These are phyloP conservation scores for Centrocercus urophasianus DNA, from an alignment of 2,113 vertebrate genomes.

Conservation along the genomic window DNA sequence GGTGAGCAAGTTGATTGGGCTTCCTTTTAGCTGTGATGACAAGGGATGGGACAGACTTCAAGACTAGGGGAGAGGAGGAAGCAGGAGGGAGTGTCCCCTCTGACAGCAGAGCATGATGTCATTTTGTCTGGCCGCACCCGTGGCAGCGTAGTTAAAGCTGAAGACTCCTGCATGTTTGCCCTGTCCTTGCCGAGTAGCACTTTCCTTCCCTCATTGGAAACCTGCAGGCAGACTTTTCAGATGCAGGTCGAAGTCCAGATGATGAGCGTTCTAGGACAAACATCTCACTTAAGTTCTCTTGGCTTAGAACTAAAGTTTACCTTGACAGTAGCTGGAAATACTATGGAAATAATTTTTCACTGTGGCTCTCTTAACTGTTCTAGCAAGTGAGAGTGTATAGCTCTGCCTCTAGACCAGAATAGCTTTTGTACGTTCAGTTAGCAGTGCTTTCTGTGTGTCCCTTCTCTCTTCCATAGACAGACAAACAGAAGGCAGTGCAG, in stretches of 20 bases:
- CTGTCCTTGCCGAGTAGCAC: constrained; percentile 17
- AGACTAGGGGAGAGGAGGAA: not conserved
- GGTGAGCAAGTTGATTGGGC: not conserved
- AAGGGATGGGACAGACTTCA: not conserved
- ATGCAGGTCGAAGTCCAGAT: not conserved
- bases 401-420: not conserved
- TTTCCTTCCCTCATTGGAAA: constrained; percentile 53
- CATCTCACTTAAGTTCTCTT: not conserved
- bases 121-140: not conserved
- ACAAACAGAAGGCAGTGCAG: not conserved
- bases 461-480: not conserved
- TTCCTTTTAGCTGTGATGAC: not conserved
- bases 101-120: not conserved
- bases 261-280: not conserved
- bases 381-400: not conserved
- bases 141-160: not conserved
- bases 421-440: not conserved
- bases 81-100: not conserved
- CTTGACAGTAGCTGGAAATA: accelerated
- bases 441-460: not conserved
- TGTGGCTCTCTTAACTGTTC: not conserved
- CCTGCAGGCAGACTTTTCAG: not conserved
- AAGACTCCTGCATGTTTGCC: not conserved
- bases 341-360: not conserved
- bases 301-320: not conserved